Percentiles rank a stretch among this genome's conserved stretches.
Evolutionary conservation across 2,797 vertebrate species (phyloP).

Genomic region (Myripristis jacobus): DNA sequence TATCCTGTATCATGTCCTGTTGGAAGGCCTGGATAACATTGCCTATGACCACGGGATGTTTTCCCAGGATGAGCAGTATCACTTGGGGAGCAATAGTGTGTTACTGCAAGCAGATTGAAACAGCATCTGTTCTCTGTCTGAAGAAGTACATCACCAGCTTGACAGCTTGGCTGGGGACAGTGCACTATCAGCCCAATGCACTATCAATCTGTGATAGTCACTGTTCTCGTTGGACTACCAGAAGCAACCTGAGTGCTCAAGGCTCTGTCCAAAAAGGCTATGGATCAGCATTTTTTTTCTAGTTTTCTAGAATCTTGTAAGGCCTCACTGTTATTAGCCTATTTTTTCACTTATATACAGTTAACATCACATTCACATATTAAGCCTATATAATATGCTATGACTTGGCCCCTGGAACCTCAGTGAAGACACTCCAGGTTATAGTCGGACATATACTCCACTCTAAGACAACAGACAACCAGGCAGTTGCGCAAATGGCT

Average conservation of each 20-base stretch:
- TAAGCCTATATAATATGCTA: not conserved
- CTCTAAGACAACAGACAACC: too few relatives aligned
- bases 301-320: not conserved
- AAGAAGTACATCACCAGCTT: slow-evolving; percentile 65
- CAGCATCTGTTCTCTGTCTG: slow-evolving; percentile 76
- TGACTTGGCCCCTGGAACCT: not conserved
- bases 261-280: slow-evolving; percentile 15
- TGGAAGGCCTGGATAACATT: slow-evolving; percentile 61
- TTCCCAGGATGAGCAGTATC: slow-evolving; percentile 76
- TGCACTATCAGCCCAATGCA: slow-evolving; percentile 52
- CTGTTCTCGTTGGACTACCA: slow-evolving; percentile 41
- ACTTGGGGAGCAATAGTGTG: slow-evolving; percentile 72
- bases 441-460: too few relatives aligned
- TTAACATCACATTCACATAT: not conserved
- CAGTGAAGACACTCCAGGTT: not conserved
- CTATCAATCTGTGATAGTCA: slow-evolving; percentile 30
- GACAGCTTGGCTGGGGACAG: slow-evolving; percentile 70
- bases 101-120: slow-evolving; percentile 68
- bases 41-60: slow-evolving; percentile 73
- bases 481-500: too few relatives aligned
- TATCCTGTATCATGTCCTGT: slow-evolving; percentile 72
- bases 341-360: not conserved
- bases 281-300: not conserved
- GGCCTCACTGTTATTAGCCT: not conserved
- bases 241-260: slow-evolving; percentile 29